These are phyloP conservation scores for Phragmatobia fuliginosa DNA, from an alignment of 2,888 invertebrate genomes.

Conservation along the genomic window DNA sequence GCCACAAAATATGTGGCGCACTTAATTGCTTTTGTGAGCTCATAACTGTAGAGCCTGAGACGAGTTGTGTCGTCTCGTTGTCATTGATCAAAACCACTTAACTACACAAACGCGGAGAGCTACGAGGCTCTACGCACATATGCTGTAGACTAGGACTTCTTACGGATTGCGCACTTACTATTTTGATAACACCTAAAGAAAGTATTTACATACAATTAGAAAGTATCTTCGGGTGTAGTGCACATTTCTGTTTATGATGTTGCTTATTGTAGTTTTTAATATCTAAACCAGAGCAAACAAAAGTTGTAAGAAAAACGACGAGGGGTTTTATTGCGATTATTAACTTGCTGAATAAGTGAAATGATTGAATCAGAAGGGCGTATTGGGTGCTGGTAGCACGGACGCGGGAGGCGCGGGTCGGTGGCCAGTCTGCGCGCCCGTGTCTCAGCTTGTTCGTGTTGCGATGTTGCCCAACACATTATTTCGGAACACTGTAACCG, in stretches of 20 bases:
- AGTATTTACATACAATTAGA: background rate
- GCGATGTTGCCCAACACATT: constrained; percentile 79
- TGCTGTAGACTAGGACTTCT: constrained; percentile 31
- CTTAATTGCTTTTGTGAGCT: constrained; percentile 57
- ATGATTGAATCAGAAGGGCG: constrained; percentile 76
- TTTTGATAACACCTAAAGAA: constrained; percentile 5
- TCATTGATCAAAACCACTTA: constrained; percentile 53
- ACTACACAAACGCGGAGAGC: constrained; percentile 51
- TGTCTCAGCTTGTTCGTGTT: constrained; percentile 58
- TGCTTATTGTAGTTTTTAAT: background rate
- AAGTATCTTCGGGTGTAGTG: background rate
- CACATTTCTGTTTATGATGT: background rate
- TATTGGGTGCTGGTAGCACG: constrained; percentile 56
- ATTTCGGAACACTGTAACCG: constrained; percentile 85
- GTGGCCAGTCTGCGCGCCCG: constrained; percentile 51
- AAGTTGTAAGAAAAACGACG: background rate
- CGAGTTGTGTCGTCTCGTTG: constrained; percentile 29
- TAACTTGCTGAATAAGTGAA: constrained; percentile 54
- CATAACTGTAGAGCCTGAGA: constrained; percentile 44
- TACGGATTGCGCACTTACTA: constrained; percentile 5
- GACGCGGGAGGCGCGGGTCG: constrained; percentile 61
- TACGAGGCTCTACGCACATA: constrained; percentile 62
- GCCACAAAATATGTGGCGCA: constrained; percentile 59
- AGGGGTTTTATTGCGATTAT: constrained; percentile 26
- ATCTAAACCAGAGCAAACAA: background rate